phyloP scores from a whole-genome alignment of 2,888 invertebrate species.

The Plagiodera versicolora region DNA sequence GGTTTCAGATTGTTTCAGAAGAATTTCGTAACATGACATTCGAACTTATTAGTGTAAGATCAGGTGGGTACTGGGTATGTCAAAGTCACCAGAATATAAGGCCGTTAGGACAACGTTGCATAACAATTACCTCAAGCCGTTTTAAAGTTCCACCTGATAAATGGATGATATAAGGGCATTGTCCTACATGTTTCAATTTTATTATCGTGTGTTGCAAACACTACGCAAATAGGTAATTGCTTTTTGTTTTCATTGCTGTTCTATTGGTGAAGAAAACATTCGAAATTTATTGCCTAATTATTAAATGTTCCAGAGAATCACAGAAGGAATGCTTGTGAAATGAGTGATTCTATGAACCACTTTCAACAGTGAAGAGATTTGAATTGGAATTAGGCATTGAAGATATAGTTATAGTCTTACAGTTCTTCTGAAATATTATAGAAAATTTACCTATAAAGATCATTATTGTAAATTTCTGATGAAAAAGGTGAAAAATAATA shows the following conservation, averaged over 20 bases:
- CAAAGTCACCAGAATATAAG: neutral
- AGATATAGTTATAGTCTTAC: no score
- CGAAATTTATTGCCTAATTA: neutral
- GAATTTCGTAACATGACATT: neutral
- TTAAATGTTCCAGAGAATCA: neutral
- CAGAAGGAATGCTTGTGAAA: neutral
- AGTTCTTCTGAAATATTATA: no score
- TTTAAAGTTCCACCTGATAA: neutral
- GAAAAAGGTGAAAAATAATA: no score
- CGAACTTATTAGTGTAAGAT: constrained; percentile 2
- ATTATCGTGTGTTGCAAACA: constrained; percentile 7
- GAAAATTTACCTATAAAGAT: no score
- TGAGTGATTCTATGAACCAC: no score
- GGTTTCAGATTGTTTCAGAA: neutral
- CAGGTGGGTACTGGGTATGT: neutral
- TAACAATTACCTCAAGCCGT: neutral
- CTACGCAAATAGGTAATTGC: constrained; percentile 1
- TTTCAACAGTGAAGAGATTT: no score
- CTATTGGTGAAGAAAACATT: neutral
- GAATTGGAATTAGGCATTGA: no score
- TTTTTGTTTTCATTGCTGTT: constrained; percentile 11
- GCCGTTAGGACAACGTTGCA: neutral
- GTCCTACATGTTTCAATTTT: constrained; percentile 12
- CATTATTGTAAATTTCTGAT: no score
- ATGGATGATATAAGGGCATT: constrained; percentile 15